Conservation (phyloP, 2,888 invertebrate genomes). For the Exocentrus adspersus region DNA sequence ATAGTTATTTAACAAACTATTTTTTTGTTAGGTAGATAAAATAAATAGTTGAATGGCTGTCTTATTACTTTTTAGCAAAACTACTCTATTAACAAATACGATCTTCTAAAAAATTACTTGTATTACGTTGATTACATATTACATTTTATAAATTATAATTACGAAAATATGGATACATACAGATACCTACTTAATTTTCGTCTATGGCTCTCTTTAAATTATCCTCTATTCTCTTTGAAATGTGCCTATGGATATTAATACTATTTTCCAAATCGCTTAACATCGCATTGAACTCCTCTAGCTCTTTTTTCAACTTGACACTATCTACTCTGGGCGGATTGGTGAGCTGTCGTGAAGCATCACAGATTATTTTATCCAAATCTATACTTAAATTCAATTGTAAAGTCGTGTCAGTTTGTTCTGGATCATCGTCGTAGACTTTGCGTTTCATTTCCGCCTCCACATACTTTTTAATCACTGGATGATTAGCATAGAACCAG, state of each 20-base stretch:
- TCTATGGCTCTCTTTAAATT: slow-evolving; percentile 42
- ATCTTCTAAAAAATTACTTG: too few relatives aligned
- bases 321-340: slow-evolving; percentile 26
- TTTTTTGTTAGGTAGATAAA: slow-evolving; percentile 12
- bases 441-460: slow-evolving; percentile 55
- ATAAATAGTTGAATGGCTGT: background rate
- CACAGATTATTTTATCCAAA: slow-evolving; percentile 34
- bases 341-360: slow-evolving; percentile 21
- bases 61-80: background rate
- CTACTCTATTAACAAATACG: background rate
- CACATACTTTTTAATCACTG: slow-evolving; percentile 57
- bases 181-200: slow-evolving; percentile 28
- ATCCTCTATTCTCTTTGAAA: slow-evolving; percentile 48
- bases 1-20: background rate
- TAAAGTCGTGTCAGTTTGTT: slow-evolving; percentile 14
- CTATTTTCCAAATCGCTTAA: slow-evolving; percentile 59
- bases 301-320: slow-evolving; percentile 43
- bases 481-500: slow-evolving; percentile 69
- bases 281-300: slow-evolving; percentile 51
- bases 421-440: slow-evolving; percentile 29
- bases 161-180: too few relatives aligned
- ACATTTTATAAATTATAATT: too few relatives aligned
- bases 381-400: slow-evolving; percentile 23
- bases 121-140: too few relatives aligned
- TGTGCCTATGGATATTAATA: slow-evolving; percentile 55